phyloP scores from a whole-genome alignment of 2,888 invertebrate genomes.

The Tipula unca region DNA sequence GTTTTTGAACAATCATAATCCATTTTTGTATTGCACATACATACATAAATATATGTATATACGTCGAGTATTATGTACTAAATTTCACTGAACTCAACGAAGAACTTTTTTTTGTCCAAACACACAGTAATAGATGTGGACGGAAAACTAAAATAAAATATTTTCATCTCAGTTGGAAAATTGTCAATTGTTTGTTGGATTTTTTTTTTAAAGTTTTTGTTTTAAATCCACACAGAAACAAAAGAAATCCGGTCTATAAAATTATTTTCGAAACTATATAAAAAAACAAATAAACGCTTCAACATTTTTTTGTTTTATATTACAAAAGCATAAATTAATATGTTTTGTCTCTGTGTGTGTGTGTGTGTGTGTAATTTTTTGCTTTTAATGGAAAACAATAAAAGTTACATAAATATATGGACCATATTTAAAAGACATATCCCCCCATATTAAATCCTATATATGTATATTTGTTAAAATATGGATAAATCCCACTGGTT shows the following conservation, averaged over 20 bases:
- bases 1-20: not conserved
- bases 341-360: not conserved
- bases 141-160: not conserved
- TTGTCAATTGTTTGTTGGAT: not conserved
- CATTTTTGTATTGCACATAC: not conserved
- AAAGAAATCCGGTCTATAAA: not conserved
- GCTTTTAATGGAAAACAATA: not conserved
- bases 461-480: not conserved
- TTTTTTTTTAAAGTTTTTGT: no score
- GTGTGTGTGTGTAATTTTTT: not conserved
- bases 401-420: not conserved
- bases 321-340: not conserved
- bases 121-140: not conserved
- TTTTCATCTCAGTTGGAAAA: not conserved
- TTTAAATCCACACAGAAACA: not conserved
- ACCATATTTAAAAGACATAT: not conserved
- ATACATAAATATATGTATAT: no score
- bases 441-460: not conserved
- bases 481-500: not conserved
- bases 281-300: not conserved
- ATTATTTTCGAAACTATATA: not conserved
- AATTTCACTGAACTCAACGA: not conserved
- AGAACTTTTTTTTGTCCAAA: not conserved
- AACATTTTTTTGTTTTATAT: not conserved
- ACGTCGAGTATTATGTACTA: no score